Evolutionary conservation across 2,888 invertebrate genomes (phyloP), one percentile per base, ranked within the genome.

Genomic region (Drosophila nr. fundita): DNA sequence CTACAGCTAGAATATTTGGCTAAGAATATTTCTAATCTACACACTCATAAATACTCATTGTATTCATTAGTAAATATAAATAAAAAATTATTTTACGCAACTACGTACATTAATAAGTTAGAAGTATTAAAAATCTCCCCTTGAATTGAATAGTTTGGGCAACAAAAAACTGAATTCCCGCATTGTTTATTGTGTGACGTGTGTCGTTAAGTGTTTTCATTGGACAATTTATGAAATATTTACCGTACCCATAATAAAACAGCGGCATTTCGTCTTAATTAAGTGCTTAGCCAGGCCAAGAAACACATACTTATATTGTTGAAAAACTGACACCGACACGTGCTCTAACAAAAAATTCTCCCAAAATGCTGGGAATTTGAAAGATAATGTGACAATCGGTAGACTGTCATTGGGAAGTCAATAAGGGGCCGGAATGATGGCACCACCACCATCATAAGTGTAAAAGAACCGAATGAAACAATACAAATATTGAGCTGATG

Each of bases 231-330:
- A 85, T 85, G 89, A 66, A 77, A 71, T 85, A 86, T 88, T 90
- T 90, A 86, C 89, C 73, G 69, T 83, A 67, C 69, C 73, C 73
- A 82, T 88, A 86, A 84, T 82, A 88, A 88, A 84, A 88, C 87
- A 87, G 87, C 84, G 80, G 78, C 90, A 78, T 78, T 84, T 82
- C 87, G 77, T 82, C 91, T 90, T 91, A 90, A 90, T 90, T 90
- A 90, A 90, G 86, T 76, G 76, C 70, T 87, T 80, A 58, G 77
- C 68, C 68, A 50, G 69, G 68, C 65, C 54, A 42, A 38, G 55
- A 62, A 57, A 59, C 42, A 59, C 30, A 59, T 59, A 54, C 52
- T 68, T 67, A 45, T 53, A 27, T 53, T 53, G 13, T 53, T n/a
- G 45, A 54, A 66, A 36, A 52, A 76, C 13, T 57, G 58, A 66